A percentile compares a stretch with the other conserved stretches of the same genome.
Conservation (phyloP, 2,113 vertebrate genomes). For the Catharus bicknelli region DNA sequence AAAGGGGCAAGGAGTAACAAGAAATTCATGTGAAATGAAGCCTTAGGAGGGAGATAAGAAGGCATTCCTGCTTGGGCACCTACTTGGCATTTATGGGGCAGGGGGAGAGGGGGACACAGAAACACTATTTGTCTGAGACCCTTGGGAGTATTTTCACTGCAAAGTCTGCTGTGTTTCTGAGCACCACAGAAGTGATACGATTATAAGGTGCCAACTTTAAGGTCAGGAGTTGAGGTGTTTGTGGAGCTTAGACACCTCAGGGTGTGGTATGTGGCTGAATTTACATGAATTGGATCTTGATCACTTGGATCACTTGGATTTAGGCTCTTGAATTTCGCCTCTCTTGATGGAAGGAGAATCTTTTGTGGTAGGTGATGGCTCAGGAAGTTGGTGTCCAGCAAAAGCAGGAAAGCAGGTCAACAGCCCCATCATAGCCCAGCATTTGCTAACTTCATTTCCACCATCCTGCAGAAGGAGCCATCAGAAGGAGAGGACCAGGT, state of each 20-base stretch:
- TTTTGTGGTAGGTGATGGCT: not conserved
- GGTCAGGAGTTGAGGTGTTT: not conserved
- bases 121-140: not conserved
- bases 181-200: not conserved
- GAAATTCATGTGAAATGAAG: not conserved
- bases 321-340: not conserved
- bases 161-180: not conserved
- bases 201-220: not conserved
- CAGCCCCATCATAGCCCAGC: not conserved
- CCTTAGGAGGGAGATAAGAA: not conserved
- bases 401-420: not conserved
- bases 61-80: not conserved
- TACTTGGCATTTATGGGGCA: fast-evolving
- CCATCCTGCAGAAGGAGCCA: not conserved
- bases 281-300: not conserved
- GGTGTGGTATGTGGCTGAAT: not conserved
- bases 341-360: not conserved
- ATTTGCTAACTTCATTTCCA: not conserved
- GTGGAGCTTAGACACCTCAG: not conserved
- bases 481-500: not conserved
- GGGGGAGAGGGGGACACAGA: fast-evolving
- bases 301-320: not conserved
- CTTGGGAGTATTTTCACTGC: not conserved
- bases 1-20: not conserved
- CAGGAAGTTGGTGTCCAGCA: not conserved